Evolutionary conservation across 2,113 vertebrate genomes (phyloP).

Genomic region (Danionella cerebrum): DNA sequence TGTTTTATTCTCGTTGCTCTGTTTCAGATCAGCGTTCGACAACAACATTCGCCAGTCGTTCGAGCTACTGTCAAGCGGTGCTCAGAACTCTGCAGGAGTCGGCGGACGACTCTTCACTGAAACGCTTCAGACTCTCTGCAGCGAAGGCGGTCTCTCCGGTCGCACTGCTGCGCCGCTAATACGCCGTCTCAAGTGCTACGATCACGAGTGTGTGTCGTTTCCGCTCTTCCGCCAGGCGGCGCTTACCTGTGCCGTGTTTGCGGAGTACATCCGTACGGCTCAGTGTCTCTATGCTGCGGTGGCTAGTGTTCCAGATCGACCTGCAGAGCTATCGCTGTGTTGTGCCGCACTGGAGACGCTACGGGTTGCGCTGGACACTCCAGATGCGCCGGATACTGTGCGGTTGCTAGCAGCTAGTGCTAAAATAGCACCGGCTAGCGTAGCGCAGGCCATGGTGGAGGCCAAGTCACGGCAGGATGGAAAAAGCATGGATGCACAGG

Average conservation of each 20-base stretch:
- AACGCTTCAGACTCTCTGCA: constrained; percentile 75
- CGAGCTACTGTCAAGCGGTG: constrained; percentile 60
- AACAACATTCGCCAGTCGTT: constrained; percentile 68
- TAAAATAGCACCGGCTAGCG: constrained; percentile 74
- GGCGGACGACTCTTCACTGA: constrained; percentile 79
- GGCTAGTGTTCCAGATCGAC: constrained; percentile 54
- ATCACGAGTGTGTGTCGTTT: constrained; percentile 84
- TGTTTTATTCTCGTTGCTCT: background rate
- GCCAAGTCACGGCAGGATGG: constrained; percentile 56
- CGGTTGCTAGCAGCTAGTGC: constrained; percentile 81
- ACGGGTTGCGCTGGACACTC: constrained; percentile 70
- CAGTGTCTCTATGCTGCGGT: constrained; percentile 74
- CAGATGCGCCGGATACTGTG: constrained; percentile 45
- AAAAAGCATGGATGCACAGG: constrained; percentile 73
- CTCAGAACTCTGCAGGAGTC: constrained; percentile 61
- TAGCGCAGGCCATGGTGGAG: constrained; percentile 75
- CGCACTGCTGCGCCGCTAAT: constrained; percentile 70
- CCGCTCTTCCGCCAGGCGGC: constrained; percentile 82
- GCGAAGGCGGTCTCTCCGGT: constrained; percentile 67
- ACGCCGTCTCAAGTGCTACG: constrained; percentile 74
- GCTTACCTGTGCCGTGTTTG: constrained; percentile 80
- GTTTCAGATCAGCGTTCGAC: constrained; percentile 68
- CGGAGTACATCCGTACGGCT: constrained; percentile 79
- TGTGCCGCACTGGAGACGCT: constrained; percentile 76
- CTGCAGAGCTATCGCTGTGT: constrained; percentile 65